A percentile compares a stretch with the other conserved stretches of the same genome.
Conservation (phyloP, 2,113 vertebrate species). For the Eulemur macaco region DNA sequence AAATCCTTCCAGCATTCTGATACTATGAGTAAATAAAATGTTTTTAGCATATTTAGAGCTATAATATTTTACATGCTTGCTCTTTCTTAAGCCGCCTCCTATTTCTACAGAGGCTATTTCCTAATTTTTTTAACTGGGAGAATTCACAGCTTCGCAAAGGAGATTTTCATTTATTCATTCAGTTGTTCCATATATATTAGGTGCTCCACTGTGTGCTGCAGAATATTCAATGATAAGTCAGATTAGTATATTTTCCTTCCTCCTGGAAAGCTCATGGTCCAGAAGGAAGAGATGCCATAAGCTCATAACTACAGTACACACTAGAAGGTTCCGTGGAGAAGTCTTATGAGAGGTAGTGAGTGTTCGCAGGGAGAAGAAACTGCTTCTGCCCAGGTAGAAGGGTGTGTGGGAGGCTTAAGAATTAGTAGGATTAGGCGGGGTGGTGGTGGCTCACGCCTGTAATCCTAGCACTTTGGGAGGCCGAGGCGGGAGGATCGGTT, state of each 20-base stretch:
- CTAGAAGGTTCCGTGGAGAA: neutral
- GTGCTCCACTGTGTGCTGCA: neutral
- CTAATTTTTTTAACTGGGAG: slow-evolving; percentile 40
- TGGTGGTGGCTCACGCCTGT: no score
- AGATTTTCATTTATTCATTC: slow-evolving; percentile 21
- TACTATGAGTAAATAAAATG: slow-evolving; percentile 52
- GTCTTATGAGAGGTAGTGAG: neutral
- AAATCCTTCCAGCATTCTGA: slow-evolving; percentile 42
- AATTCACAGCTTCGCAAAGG: slow-evolving; percentile 34
- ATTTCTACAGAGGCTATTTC: neutral
- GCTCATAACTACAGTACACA: neutral
- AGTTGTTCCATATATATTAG: neutral
- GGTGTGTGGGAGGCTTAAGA: neutral
- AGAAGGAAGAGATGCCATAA: neutral
- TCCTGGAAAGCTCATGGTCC: neutral
- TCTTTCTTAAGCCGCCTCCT: slow-evolving; percentile 44
- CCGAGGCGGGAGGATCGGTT: no score
- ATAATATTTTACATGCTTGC: neutral
- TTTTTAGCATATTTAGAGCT: slow-evolving; percentile 30
- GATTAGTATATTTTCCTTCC: neutral
- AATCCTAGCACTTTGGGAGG: no score
- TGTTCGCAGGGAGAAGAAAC: neutral
- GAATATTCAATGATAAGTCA: neutral
- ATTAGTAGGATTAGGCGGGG: neutral
- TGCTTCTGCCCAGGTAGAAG: neutral